A percentile compares a stretch with the other conserved stretches of the same genome.
These are phyloP conservation scores for Diabrotica balteata DNA, from an alignment of 2,888 invertebrate species.

Conservation along the genomic window DNA sequence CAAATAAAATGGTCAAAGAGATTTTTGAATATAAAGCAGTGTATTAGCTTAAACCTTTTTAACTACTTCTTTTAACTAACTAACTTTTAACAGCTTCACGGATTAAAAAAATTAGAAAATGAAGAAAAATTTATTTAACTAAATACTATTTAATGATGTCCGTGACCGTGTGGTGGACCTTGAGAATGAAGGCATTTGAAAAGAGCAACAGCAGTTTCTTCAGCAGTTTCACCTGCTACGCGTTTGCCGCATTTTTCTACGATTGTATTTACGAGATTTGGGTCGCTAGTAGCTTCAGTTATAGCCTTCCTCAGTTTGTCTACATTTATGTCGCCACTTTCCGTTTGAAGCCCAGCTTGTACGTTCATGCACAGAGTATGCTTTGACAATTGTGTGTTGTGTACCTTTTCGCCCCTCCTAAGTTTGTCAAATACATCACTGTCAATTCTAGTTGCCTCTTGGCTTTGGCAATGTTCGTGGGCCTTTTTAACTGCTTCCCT, in stretches of 20 bases:
- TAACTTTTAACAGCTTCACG: too few species aligned
- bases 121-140: too few species aligned
- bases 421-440: conserved; percentile 24
- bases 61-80: too few species aligned
- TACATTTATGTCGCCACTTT: background rate
- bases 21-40: too few species aligned
- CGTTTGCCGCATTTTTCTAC: background rate
- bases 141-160: too few species aligned
- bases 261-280: background rate
- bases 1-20: too few species aligned
- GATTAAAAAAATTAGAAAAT: too few species aligned
- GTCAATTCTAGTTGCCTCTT: conserved; percentile 23
- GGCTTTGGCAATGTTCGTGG: conserved; percentile 27
- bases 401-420: conserved; percentile 22
- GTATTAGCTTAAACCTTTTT: too few species aligned
- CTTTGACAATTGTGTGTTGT: background rate
- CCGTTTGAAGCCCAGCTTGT: conserved; percentile 3
- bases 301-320: background rate
- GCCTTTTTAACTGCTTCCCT: conserved; percentile 23
- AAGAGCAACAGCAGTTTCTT: background rate
- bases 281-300: background rate
- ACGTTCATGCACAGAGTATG: conserved; percentile 3
- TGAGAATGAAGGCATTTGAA: background rate
- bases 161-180: background rate
- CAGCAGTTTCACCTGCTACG: background rate